Evolutionary conservation across 2,113 vertebrate species (phyloP).

Genomic region (Chamaea fasciata): DNA sequence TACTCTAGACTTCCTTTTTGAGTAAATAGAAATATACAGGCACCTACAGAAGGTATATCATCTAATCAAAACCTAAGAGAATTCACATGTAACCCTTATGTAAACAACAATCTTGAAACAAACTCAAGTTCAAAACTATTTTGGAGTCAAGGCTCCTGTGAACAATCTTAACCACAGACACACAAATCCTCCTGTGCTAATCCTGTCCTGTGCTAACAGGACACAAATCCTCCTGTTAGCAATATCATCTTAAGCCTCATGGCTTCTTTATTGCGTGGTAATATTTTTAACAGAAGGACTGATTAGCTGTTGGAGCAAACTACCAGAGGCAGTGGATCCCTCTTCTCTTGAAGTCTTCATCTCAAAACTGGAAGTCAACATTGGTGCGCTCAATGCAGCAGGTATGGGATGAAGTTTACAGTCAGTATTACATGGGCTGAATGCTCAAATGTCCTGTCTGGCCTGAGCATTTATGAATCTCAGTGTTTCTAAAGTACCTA

Average conservation of each 20-base stretch:
- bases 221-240: neutral
- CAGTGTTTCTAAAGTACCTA: neutral
- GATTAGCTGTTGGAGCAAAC: neutral
- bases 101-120: neutral
- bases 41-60: neutral
- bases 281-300: neutral
- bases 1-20: neutral
- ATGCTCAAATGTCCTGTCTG: neutral
- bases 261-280: neutral
- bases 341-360: neutral
- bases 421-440: neutral
- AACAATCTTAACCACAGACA: neutral
- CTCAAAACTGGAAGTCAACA: neutral
- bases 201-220: no score
- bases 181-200: no score
- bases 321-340: neutral
- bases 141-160: fast-evolving
- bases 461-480: neutral
- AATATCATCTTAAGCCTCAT: neutral
- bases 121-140: neutral
- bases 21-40: neutral
- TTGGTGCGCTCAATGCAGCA: neutral
- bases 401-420: neutral
- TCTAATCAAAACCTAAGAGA: neutral
- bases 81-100: neutral